Conservation (phyloP, 2,888 invertebrate genomes). For the Melikaiella ostensackeni region DNA sequence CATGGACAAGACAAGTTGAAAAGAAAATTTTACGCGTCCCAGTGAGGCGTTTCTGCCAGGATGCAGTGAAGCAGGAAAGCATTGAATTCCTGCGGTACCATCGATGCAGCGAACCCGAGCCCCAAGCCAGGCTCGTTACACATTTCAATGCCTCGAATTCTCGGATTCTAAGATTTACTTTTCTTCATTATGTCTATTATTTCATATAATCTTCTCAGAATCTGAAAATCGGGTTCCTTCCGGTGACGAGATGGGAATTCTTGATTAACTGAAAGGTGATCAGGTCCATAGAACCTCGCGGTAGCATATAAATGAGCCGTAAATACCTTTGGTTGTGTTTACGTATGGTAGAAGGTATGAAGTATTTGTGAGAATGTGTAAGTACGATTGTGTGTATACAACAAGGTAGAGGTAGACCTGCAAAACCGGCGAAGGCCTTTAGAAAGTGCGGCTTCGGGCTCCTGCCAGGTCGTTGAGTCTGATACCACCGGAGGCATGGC, state of each 20-base stretch:
- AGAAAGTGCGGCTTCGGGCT: conserved; percentile 70
- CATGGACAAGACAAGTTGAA: conserved; percentile 19
- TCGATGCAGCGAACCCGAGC: conserved; percentile 44
- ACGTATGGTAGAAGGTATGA: conserved; percentile 12
- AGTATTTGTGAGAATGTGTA: conserved; percentile 31
- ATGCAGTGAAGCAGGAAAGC: conserved; percentile 46
- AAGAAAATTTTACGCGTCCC: conserved; percentile 34
- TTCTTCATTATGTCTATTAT: not conserved
- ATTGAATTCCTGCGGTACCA: conserved; percentile 53
- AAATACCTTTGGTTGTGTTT: conserved; percentile 24
- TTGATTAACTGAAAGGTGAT: conserved; percentile 31
- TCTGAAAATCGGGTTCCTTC: conserved; percentile 20
- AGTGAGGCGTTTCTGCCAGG: conserved; percentile 48
- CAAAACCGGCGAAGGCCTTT: conserved; percentile 72
- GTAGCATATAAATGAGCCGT: conserved; percentile 9
- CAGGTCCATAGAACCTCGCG: not conserved
- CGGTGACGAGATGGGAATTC: conserved; percentile 8
- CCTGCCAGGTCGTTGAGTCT: conserved; percentile 67
- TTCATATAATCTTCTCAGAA: not conserved
- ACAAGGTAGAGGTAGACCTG: conserved; percentile 50
- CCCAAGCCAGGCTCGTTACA: conserved; percentile 52
- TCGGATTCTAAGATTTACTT: conserved; percentile 17
- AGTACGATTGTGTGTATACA: conserved; percentile 48
- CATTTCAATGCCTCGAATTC: conserved; percentile 55
- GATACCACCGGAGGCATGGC: conserved; percentile 65